A percentile compares a stretch with the other conserved stretches of the same genome.
phyloP scores from a whole-genome alignment of 2,113 vertebrate species.

The Puma concolor region DNA sequence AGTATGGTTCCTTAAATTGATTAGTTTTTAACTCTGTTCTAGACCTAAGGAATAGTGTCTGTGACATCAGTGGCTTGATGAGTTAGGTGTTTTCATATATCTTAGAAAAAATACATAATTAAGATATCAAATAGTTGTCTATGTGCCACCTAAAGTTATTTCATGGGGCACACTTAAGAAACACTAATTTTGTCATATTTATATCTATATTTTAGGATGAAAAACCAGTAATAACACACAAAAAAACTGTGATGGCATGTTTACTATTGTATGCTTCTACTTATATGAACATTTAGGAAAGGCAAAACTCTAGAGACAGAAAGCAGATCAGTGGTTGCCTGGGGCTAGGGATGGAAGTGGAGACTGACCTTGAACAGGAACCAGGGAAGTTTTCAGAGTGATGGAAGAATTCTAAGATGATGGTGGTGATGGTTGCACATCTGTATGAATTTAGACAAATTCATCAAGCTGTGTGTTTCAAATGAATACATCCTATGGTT shows the following conservation, averaged over 20 bases:
- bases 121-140: neutral
- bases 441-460: neutral
- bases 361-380: neutral
- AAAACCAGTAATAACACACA: neutral
- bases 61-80: neutral
- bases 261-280: neutral
- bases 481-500: neutral
- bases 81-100: neutral
- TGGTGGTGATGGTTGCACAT: neutral
- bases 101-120: neutral
- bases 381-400: neutral
- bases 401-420: neutral
- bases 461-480: neutral
- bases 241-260: neutral
- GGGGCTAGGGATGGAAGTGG: neutral
- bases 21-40: constrained; percentile 8
- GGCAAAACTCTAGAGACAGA: neutral
- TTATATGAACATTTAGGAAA: neutral
- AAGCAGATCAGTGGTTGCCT: neutral
- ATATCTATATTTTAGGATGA: neutral
- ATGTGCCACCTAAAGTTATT: neutral
- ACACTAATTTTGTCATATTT: neutral
- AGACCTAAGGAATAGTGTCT: neutral
- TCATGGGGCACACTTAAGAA: neutral
- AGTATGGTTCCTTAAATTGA: neutral